Evolutionary conservation across 1,140 invertebrate genomes (phyloP), one percentile per base, ranked within the genome.

Genomic region (Danaus plexippus): DNA sequence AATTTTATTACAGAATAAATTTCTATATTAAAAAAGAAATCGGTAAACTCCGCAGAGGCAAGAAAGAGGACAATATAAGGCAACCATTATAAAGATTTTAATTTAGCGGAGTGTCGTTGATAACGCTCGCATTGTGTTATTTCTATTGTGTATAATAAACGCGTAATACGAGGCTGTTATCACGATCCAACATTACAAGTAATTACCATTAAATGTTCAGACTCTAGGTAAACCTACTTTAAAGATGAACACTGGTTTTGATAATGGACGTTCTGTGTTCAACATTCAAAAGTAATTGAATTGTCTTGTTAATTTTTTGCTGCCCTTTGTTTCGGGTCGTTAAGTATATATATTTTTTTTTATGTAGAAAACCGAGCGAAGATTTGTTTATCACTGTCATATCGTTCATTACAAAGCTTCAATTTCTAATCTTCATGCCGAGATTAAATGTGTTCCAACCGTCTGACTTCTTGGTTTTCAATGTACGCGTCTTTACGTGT

Each of bases 61-160:
- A 9, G 9, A 46, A 15, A 46, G 6, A 43, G 5, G 22, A 53
- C 46, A 32, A 53, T 45, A 53, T 53, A 32, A 45, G 18, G 43
- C 44, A 41, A 22, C 22, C n/a, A 43, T 32, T 52, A 47, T 56
- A 54, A 64, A 61, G 59, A 65, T 61, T 65, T 65, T 65, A 65
- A 65, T 65, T 65, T 61, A 65, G 59, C 63, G 58, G 55, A 65
- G 63, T 65, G 63, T 65, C 55, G 55, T 41, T 55, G 61, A 63
- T 63, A 63, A 63, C 53, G 52, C 58, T 49, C 11, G 54, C 59
- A 56, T 65, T 65, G 61, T 63, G 53, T 54, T 57, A 55, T 64
- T 61, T 64, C 54, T 61, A 61, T 61, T 61, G 63, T 65, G 57
- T 52, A 57, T 60, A 60, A 67, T 64, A 58, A 62, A 64, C 66